phyloP scores from a whole-genome alignment of 2,797 vertebrate species.

The Epinephelus coioides region DNA sequence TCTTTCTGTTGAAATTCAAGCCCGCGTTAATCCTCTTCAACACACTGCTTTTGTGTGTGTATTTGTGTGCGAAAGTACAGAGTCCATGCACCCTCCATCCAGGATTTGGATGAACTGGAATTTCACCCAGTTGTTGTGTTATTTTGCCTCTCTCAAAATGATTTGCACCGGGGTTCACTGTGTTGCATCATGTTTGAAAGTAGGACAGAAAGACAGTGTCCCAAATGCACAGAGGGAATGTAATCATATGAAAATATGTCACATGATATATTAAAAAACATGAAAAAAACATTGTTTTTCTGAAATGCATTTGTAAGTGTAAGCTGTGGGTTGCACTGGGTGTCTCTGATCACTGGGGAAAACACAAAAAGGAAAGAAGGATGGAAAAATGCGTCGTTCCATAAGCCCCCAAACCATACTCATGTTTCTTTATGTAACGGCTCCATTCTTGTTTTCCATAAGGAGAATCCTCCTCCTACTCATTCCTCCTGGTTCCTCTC shows the following conservation, averaged over 20 bases:
- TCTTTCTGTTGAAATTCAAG: conserved; percentile 77
- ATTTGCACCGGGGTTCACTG: conserved; percentile 37
- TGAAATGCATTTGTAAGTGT: not conserved
- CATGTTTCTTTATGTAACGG: conserved; percentile 40
- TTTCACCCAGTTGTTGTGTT: conserved; percentile 51
- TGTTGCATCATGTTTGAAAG: conserved; percentile 54
- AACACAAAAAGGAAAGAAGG: conserved; percentile 23
- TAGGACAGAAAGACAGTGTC: conserved; percentile 27
- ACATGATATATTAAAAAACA: not conserved
- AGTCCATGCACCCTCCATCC: conserved; percentile 45
- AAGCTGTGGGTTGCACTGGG: conserved; percentile 4
- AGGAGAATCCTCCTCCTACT: conserved; percentile 54
- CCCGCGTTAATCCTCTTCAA: conserved; percentile 75
- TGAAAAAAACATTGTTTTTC: not conserved
- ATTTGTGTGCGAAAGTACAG: conserved; percentile 42
- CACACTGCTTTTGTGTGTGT: conserved; percentile 38
- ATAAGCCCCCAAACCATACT: conserved; percentile 31
- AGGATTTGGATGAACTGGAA: conserved; percentile 55
- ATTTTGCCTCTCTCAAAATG: conserved; percentile 13
- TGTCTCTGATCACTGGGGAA: not conserved
- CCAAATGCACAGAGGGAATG: conserved; percentile 16
- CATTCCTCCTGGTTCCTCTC: conserved; percentile 25
- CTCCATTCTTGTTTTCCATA: conserved; percentile 35
- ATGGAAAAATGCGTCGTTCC: conserved; percentile 18
- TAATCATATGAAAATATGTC: not conserved